These are phyloP conservation scores for Miniopterus natalensis DNA, from an alignment of 2,113 vertebrate species.

Conservation along the genomic window DNA sequence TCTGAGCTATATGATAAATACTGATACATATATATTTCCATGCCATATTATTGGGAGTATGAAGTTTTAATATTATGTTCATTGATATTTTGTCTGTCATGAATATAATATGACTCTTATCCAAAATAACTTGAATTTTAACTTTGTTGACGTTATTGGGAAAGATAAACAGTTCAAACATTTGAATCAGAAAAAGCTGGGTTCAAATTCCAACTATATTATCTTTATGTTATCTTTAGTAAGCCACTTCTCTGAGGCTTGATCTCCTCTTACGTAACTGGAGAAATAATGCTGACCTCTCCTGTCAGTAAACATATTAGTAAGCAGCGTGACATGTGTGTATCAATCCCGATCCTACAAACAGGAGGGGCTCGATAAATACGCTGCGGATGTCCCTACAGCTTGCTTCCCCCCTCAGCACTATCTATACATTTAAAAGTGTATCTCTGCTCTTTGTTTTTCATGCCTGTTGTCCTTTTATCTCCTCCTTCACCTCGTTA, in stretches of 20 bases:
- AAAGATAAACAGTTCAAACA: neutral
- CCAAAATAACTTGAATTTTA: neutral
- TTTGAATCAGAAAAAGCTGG: conserved; percentile 4
- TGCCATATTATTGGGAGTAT: neutral
- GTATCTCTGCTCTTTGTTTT: neutral
- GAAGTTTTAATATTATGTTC: neutral
- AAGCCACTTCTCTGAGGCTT: neutral
- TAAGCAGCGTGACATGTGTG: accelerated
- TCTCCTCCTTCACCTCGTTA: neutral
- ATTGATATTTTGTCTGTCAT: neutral
- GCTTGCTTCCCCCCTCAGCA: neutral
- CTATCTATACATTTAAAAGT: neutral
- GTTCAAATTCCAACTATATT: neutral
- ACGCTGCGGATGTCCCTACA: too few relatives aligned
- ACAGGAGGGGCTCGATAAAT: too few relatives aligned
- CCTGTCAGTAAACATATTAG: too few relatives aligned
- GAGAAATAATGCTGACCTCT: neutral
- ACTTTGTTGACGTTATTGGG: neutral
- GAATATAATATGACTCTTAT: neutral
- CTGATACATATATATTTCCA: neutral
- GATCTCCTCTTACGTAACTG: neutral
- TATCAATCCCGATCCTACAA: neutral
- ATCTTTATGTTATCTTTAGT: neutral
- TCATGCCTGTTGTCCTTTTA: neutral
- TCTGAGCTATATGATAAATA: neutral